A percentile compares a stretch with the other conserved stretches of the same genome.
Conservation (phyloP, 2,888 invertebrate genomes). For the Rhamphomyia laevipes region DNA sequence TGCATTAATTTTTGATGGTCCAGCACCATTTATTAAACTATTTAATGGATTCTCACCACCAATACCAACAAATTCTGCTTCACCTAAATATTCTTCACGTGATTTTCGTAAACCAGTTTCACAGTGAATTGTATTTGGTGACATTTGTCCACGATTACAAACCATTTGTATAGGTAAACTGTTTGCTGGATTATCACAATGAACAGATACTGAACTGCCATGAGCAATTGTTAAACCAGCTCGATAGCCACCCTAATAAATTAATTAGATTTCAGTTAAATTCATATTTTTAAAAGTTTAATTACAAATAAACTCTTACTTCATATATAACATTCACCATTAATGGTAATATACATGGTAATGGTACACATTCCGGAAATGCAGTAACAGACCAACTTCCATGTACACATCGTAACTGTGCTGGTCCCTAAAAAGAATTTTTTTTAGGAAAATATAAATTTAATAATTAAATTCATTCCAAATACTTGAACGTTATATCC, state of each 20-base stretch:
- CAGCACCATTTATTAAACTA: conserved; percentile 9
- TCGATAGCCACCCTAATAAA: conserved; percentile 55
- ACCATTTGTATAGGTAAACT: conserved; percentile 39
- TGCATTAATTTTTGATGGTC: background rate
- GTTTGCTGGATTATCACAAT: conserved; percentile 47
- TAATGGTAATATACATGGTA: conserved; percentile 33
- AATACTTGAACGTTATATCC: conserved; percentile 43
- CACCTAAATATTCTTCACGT: conserved; percentile 26
- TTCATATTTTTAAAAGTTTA: background rate
- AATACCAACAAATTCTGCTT: conserved; percentile 16
- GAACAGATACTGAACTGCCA: conserved; percentile 63
- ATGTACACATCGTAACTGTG: conserved; percentile 63
- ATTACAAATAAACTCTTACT: conserved; percentile 16
- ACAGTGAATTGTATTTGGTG: conserved; percentile 31
- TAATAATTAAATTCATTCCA: background rate
- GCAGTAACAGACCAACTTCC: conserved; percentile 71
- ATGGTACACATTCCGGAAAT: conserved; percentile 65
- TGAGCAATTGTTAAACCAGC: conserved; percentile 71
- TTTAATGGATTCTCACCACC: conserved; percentile 15
- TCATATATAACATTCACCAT: conserved; percentile 32
- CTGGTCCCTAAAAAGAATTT: conserved; percentile 49
- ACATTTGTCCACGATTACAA: conserved; percentile 30
- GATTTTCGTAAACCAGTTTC: conserved; percentile 31
- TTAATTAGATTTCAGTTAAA: background rate
- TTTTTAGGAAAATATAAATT: background rate